phyloP scores from a whole-genome alignment of 2,888 invertebrate genomes.

The Pilophorus perplexus region DNA sequence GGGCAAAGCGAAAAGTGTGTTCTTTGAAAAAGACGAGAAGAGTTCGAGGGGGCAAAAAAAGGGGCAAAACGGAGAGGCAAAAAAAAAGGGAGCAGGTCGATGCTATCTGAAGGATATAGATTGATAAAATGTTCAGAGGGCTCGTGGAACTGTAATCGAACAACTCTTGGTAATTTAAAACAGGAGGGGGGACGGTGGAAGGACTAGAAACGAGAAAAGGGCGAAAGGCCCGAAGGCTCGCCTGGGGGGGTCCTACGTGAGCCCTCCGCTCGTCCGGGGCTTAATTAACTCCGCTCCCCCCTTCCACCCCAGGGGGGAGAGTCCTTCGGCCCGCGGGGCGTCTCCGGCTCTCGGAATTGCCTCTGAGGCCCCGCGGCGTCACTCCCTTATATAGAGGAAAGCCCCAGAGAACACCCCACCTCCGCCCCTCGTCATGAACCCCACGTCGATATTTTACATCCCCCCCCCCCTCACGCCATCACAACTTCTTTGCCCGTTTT shows the following conservation, averaged over 20 bases:
- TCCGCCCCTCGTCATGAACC: neutral
- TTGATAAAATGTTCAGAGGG: conserved; percentile 34
- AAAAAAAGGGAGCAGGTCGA: conserved; percentile 6
- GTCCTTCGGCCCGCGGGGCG: neutral
- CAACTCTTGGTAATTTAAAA: conserved; percentile 43
- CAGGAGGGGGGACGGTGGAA: neutral
- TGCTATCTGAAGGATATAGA: conserved; percentile 34
- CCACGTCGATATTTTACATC: conserved; percentile 38
- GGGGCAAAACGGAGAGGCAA: conserved; percentile 4
- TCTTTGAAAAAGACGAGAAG: conserved; percentile 13
- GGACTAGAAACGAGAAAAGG: conserved; percentile 2
- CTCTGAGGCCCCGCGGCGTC: conserved; percentile 27
- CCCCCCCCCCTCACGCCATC: conserved; percentile 14
- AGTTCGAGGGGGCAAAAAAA: neutral
- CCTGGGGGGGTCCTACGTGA: conserved; percentile 22
- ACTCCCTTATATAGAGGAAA: conserved; percentile 35
- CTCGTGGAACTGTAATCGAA: conserved; percentile 41
- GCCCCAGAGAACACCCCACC: conserved; percentile 11
- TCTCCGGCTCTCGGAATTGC: conserved; percentile 34
- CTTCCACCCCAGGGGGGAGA: conserved; percentile 17
- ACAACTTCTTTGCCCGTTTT: neutral
- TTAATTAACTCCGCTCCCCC: conserved; percentile 38
- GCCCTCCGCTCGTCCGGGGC: conserved; percentile 26
- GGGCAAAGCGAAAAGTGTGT: neutral
- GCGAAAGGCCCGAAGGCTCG: conserved; percentile 6